Evolutionary conservation across 1,140 invertebrate species (phyloP), one percentile per base, ranked within the genome.

Genomic region (Lamellibrachia luymesi): DNA sequence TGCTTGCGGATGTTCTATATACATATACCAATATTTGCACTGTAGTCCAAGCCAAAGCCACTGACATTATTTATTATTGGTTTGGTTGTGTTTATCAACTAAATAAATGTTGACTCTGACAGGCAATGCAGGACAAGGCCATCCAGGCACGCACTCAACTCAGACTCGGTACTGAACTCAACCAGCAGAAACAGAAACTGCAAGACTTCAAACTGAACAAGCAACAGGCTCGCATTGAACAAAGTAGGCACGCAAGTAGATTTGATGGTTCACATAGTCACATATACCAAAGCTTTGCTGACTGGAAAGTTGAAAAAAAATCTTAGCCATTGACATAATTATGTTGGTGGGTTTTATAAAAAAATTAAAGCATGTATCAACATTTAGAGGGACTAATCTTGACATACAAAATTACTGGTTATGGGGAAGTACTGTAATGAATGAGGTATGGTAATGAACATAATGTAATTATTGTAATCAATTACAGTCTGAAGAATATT

Each of bases 101-200:
- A 38, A 51, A 50, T 56, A 92, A 51, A 13, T 92, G 49, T 52
- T 38, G 92, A 49, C 91, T 80, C 89, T n/a, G 13, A 6, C 94
- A 96, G 95, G 94, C 93, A 6, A 95, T 96, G 95, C 95, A 96
- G 91, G 95, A 95, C 92, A 94, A 92, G 56, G 95, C 95, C 38
- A 95, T 95, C n/a, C 94, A 95, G 93, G 94, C 94, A n/a, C 92
- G 95, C n/a, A 96, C 95, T 5, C 93, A 94, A 92, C 94, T 96
- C 52, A 91, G 95, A 80, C 93, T 96, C 51, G 93, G 95, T 49
- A 94, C 94, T 51, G 95, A 96, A 90, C 94, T 95, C 22, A 94
- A 95, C n/a, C 94, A 94, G 90, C 95, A 95, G 91, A 91, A 94
- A 93, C 95, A 95, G 94, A 93, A 94, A 90, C 92, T 95, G 90